phyloP scores from a whole-genome alignment of 2,797 vertebrate genomes.

The Xiphorhynchus erythropygius region DNA sequence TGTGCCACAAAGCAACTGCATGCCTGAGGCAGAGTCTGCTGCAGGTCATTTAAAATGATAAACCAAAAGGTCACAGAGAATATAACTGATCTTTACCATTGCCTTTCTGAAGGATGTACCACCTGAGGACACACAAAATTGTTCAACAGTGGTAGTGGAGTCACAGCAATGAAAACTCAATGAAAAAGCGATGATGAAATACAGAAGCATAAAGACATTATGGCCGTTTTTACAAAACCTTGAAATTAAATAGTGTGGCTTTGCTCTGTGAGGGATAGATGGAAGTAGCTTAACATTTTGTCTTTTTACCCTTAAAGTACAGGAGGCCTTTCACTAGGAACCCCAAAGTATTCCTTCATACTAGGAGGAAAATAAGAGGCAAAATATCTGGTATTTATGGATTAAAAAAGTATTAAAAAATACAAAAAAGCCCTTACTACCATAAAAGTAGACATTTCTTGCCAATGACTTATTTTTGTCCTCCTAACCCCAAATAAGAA shows the following conservation, averaged over 20 bases:
- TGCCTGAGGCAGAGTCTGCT: not conserved
- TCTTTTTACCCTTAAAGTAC: not conserved
- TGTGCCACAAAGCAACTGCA: not conserved
- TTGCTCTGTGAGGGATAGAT: not conserved
- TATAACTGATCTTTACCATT: constrained; percentile 14
- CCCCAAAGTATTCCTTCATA: not conserved
- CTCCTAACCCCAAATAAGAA: not conserved
- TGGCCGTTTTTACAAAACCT: not conserved
- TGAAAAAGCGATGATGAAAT: not conserved
- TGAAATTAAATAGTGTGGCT: not conserved
- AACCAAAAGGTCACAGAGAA: constrained; percentile 24
- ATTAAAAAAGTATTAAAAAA: not conserved
- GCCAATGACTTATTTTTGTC: not conserved
- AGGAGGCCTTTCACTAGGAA: not conserved
- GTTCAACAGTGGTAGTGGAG: not conserved
- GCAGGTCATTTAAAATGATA: constrained; percentile 57
- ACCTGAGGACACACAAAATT: not conserved
- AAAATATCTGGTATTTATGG: not conserved
- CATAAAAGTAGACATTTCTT: not conserved
- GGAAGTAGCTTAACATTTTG: not conserved
- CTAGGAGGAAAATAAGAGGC: fast-evolving
- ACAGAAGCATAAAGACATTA: not conserved
- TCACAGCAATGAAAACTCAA: not conserved
- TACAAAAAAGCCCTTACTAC: too few species aligned
- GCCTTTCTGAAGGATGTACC: constrained; percentile 32